Conservation (phyloP, 92 coral and sea anemone species). For the Micromussa lordhowensis region DNA sequence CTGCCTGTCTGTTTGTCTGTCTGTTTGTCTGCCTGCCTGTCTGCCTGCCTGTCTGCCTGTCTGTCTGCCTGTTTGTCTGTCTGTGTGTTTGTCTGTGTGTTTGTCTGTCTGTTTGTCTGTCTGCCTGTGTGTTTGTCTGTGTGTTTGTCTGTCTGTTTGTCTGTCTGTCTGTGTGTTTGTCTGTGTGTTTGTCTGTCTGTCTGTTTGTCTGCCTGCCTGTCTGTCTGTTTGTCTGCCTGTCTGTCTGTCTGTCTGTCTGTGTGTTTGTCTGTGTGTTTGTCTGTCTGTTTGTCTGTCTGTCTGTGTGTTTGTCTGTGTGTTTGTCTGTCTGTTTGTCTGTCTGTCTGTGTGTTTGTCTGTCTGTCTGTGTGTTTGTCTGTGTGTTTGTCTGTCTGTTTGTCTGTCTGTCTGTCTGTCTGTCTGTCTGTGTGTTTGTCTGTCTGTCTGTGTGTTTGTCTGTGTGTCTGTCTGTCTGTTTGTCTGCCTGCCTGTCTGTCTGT, state of each 20-base stretch:
- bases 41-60: not conserved
- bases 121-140: slow-evolving; percentile 10
- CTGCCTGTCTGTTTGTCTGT: not conserved
- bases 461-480: not conserved
- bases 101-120: too few species aligned
- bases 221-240: not conserved
- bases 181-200: not conserved
- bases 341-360: not conserved
- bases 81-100: slow-evolving; percentile 21
- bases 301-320: too few species aligned
- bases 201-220: not conserved
- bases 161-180: not conserved
- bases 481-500: slow-evolving; percentile 33
- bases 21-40: slow-evolving; percentile 2
- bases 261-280: not conserved
- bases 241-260: not conserved
- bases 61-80: not conserved
- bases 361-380: not conserved
- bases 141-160: not conserved
- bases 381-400: not conserved
- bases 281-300: not conserved
- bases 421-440: not conserved
- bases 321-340: slow-evolving; percentile 12
- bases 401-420: not conserved
- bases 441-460: not conserved